phyloP scores from a whole-genome alignment of 2,888 invertebrate genomes.

The Machimus atricapillus region DNA sequence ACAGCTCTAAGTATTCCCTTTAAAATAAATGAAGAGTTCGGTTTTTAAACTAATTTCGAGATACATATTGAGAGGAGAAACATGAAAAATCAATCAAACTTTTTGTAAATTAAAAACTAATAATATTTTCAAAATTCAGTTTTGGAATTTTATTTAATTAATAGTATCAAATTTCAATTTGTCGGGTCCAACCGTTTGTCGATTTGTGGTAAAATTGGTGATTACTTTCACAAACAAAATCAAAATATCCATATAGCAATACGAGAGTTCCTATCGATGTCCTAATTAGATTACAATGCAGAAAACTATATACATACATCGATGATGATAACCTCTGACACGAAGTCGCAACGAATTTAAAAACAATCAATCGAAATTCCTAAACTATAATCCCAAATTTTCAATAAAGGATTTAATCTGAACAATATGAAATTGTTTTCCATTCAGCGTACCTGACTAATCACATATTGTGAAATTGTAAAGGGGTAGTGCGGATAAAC shows the following conservation, averaged over 20 bases:
- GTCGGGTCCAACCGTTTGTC: no score
- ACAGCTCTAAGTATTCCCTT: no score
- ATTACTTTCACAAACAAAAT: neutral
- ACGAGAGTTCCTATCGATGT: neutral
- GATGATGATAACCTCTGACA: neutral
- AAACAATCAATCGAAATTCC: neutral
- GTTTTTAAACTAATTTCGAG: no score
- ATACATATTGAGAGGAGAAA: no score
- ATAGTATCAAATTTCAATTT: no score
- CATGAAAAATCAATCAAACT: no score
- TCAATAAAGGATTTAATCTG: neutral
- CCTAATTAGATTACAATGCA: neutral
- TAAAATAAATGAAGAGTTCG: no score
- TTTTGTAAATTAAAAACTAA: no score
- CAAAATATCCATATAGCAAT: neutral
- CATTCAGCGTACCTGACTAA: neutral
- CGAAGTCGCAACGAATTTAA: neutral
- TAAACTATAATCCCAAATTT: neutral
- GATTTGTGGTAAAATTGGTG: no score
- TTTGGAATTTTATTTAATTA: no score
- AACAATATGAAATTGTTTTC: neutral
- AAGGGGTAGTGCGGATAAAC: neutral
- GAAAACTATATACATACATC: neutral
- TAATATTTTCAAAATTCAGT: no score
- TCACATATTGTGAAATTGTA: neutral